phyloP scores from a whole-genome alignment of 2,797 vertebrate genomes.

The Sebastolobus altivelis region DNA sequence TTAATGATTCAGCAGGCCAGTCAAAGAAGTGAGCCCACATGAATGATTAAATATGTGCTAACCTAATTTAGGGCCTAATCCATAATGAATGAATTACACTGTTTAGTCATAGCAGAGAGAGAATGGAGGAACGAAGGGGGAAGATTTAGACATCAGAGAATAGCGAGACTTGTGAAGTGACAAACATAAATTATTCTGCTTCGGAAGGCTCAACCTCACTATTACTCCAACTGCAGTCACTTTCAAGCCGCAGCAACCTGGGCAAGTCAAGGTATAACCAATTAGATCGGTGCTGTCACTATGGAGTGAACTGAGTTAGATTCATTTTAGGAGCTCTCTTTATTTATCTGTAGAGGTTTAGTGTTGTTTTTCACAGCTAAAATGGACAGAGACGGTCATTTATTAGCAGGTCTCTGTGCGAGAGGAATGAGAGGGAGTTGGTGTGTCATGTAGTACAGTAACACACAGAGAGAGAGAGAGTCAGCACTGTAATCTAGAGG shows the following conservation, averaged over 20 bases:
- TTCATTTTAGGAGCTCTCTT: slow-evolving; percentile 36
- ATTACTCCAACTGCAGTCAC: slow-evolving; percentile 21
- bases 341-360: slow-evolving; percentile 2
- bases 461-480: slow-evolving; percentile 22
- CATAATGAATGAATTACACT: slow-evolving; percentile 77
- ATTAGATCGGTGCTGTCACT: slow-evolving; percentile 37
- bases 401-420: slow-evolving; percentile 1
- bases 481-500: slow-evolving; percentile 53
- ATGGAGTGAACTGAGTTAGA: slow-evolving; percentile 5
- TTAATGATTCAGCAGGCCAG: slow-evolving; percentile 76
- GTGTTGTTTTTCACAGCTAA: slow-evolving; percentile 28
- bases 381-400: slow-evolving; percentile 12
- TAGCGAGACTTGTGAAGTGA: slow-evolving; percentile 38
- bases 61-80: slow-evolving; percentile 77
- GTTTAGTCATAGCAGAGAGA: slow-evolving; percentile 57
- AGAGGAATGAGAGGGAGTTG: neutral
- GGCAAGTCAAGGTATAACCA: slow-evolving; percentile 25
- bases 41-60: slow-evolving; percentile 80
- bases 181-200: slow-evolving; percentile 42
- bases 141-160: slow-evolving; percentile 52
- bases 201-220: slow-evolving; percentile 20
- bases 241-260: slow-evolving; percentile 30
- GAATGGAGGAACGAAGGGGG: slow-evolving; percentile 30
- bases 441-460: slow-evolving; percentile 29
- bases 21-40: slow-evolving; percentile 75